phyloP scores from a whole-genome alignment of 2,888 invertebrate species.

The Diaprepes abbreviatus region DNA sequence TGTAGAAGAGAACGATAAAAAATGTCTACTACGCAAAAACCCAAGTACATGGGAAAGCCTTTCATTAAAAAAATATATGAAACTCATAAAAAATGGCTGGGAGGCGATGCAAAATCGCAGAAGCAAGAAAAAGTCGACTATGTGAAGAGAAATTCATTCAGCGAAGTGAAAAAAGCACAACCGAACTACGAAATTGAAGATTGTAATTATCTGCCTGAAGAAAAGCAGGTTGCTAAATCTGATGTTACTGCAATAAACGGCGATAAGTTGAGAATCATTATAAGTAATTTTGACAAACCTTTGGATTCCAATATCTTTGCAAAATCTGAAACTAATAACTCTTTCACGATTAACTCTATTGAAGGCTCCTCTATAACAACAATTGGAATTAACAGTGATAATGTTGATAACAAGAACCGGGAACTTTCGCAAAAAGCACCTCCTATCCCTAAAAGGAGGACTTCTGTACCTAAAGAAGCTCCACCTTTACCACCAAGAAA shows the following conservation, averaged over 20 bases:
- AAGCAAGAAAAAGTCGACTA: conserved; percentile 35
- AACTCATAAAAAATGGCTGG: conserved; percentile 60
- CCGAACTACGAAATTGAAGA: conserved; percentile 59
- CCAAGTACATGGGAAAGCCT: conserved; percentile 56
- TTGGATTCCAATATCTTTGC: conserved; percentile 58
- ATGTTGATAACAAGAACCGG: neutral
- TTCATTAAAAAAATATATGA: conserved; percentile 61
- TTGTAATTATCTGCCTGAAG: conserved; percentile 45
- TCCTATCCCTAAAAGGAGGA: conserved; percentile 19
- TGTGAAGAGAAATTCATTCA: conserved; percentile 51
- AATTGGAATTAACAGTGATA: neutral
- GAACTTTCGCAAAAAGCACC: neutral
- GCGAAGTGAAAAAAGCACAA: conserved; percentile 53
- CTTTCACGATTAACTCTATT: neutral
- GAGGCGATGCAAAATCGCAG: conserved; percentile 37
- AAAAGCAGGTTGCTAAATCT: conserved; percentile 17
- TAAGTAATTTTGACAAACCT: conserved; percentile 72
- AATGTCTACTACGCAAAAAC: conserved; percentile 59
- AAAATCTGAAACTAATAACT: neutral
- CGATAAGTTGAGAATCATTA: conserved; percentile 68
- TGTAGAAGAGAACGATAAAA: conserved; percentile 18
- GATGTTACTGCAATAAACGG: conserved; percentile 27
- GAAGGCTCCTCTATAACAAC: conserved; percentile 13
- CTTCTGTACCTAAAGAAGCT: conserved; percentile 8
- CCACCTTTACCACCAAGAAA: neutral